Evolutionary conservation across 2,888 invertebrate genomes (phyloP).

Genomic region (Ceriagrion tenellum): DNA sequence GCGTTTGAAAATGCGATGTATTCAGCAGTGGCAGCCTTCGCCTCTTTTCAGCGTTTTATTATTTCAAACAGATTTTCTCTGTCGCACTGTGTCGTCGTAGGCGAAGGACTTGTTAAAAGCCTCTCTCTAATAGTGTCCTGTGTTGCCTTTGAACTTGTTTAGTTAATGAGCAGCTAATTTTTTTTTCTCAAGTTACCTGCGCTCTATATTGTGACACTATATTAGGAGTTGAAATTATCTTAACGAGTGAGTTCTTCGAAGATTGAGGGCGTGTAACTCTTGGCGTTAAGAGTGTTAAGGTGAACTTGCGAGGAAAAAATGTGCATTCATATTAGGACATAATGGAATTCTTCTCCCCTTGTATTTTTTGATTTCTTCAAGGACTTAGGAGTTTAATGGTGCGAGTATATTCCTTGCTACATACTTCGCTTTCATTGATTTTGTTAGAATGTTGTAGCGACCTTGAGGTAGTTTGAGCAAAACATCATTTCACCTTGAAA

Average conservation of each 20-base stretch:
- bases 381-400: too few species aligned
- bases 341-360: too few species aligned
- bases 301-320: background rate
- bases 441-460: too few species aligned
- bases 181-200: background rate
- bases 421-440: too few species aligned
- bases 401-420: too few species aligned
- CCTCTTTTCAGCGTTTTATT: background rate
- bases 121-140: background rate
- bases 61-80: background rate
- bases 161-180: background rate
- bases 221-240: background rate
- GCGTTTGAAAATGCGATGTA: background rate
- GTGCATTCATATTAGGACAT: too few species aligned
- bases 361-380: too few species aligned
- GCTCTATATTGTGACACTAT: background rate
- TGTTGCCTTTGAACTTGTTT: conserved; percentile 17
- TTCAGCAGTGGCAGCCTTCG: background rate
- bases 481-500: too few species aligned
- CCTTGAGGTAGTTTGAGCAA: too few species aligned
- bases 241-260: background rate
- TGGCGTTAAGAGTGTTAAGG: background rate
- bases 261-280: background rate
- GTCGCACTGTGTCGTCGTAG: background rate
- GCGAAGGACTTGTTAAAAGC: background rate